Conservation (phyloP, 2,113 vertebrate species). For the Telmatochromis sp. region DNA sequence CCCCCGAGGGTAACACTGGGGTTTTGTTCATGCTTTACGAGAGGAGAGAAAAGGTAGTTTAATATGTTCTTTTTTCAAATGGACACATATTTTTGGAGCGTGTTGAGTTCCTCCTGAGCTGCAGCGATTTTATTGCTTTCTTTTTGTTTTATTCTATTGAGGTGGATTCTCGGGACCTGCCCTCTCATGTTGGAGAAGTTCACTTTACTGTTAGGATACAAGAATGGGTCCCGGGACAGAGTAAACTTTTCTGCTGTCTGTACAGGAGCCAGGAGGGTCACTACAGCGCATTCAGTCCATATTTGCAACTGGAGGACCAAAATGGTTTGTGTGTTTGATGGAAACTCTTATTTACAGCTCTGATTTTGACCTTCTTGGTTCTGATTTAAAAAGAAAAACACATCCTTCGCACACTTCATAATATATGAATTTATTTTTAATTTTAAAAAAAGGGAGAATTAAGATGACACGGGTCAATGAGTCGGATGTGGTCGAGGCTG, state of each 20-base stretch:
- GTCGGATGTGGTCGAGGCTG: not conserved
- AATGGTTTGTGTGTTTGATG: conserved; percentile 4
- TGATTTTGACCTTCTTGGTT: not conserved
- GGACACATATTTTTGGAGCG: not conserved
- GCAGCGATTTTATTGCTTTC: not conserved
- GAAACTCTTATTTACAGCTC: not conserved
- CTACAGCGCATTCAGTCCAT: conserved; percentile 59
- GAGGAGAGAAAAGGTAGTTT: not conserved
- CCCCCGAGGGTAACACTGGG: conserved; percentile 41
- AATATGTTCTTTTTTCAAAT: not conserved
- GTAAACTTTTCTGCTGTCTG: conserved; percentile 59
- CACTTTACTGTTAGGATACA: conserved; percentile 30
- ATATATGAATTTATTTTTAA: not conserved
- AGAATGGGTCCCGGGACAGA: not conserved
- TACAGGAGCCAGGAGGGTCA: conserved; percentile 22
- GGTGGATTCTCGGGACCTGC: conserved; percentile 10
- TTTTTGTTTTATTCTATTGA: not conserved
- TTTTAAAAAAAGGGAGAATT: not conserved
- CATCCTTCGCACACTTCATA: not conserved
- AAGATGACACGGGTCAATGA: not conserved
- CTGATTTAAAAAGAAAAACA: not conserved
- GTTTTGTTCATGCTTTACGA: conserved; percentile 47
- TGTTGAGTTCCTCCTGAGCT: not conserved
- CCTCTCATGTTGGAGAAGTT: not conserved
- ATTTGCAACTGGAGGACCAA: conserved; percentile 18